Evolutionary conservation across 2,113 vertebrate species (phyloP), one percentile per base, ranked within the genome.

Genomic region (Tragulus kanchil): DNA sequence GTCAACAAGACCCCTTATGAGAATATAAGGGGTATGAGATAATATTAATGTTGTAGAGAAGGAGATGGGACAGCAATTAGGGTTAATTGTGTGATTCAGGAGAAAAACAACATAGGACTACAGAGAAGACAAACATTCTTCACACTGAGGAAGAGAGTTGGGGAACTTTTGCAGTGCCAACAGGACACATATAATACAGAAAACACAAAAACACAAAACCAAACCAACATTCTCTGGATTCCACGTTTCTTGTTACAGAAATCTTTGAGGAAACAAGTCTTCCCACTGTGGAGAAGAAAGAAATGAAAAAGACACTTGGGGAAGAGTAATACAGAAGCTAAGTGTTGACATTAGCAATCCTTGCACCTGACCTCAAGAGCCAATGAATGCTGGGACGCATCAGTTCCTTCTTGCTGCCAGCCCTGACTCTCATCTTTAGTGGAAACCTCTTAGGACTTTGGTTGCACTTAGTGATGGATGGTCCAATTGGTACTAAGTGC

Each of bases 181-280:
- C 3, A 69, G 56, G n/a, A 86, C 8, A 65, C 1, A 3, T 8
- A 0, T 25, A 77, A 54, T 65, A 26, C 19, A 15, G 16, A 73
- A 54, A 91, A 50, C 26, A 67, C 25, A 7, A 6, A 25, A 95
- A 61, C 6, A 4, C n/a, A 48, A 56, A 61, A 50, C 9, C n/a
- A 26, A 59, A 36, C n/a, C 36, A 26, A 61, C 45, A 50, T 84
- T 65, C 85, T 88, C n/a, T 79, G 6, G 15, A 64, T 83, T 83
- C 45, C 26, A 45, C 48, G 58, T 85, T 89, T 94, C 42, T 81
- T 92, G n/a, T 77, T 45, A 73, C 6, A 75, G 67, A 78, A 62
- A 62, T 84, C 23, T 59, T 84, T 94, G 25, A 81, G 75, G 92
- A 75, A 89, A 92, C 19, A 71, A 36, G 17, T 89, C 71, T 50